Base-by-base conservation (phyloP, 2,113 vertebrate species). In the Entelurus aequoreus region DNA sequence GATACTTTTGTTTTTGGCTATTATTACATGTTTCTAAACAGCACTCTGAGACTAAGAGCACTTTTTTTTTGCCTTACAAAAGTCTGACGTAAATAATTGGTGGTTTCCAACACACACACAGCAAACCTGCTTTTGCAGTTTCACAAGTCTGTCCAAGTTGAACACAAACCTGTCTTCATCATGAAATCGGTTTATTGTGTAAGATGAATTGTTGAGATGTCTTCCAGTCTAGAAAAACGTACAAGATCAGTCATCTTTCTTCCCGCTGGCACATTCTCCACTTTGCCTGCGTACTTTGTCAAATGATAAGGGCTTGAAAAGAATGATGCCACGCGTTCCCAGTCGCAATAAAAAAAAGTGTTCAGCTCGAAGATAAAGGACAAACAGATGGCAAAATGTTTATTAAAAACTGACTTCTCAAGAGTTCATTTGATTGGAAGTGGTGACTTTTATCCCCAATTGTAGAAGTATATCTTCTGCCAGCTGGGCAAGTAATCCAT, bases 401-500 rank as follows among this genome's bases (percentile, higher is more conserved):
- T 56, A 56, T 42, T 57, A 21, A 10, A 21, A 13, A 44, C 19
- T 7, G 40, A 42, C 9, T 42, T 54, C 11, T 53, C 51, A 7
- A 3, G 7, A 4, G 35, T 37, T 54, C 28, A 3, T 28, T 28
- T 28, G 28, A 2, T 28, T 28, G 28, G 28, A 28, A 28, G 37
- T 10, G 15, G 15, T 8, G 6, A 16, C 37, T 51, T 61, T 94
- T 88, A 98, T 38, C 95, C 95, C 97, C 97, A 99, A 82, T 90
- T 99, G 84, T 99, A 98, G 91, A 98, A 99, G 84, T 99, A 99
- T 78, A 98, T 94, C 88, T 97, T 98, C 93, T 99, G 97, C 97
- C 97, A 99, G 72, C 89, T 84, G 56, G 96, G 97, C 63, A 99
- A 90, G 81, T 99, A 99, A 15, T 96, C 96, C 93, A 97, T 97